Base-by-base conservation (phyloP, 2,888 invertebrate species). In the Beris morrisii region DNA sequence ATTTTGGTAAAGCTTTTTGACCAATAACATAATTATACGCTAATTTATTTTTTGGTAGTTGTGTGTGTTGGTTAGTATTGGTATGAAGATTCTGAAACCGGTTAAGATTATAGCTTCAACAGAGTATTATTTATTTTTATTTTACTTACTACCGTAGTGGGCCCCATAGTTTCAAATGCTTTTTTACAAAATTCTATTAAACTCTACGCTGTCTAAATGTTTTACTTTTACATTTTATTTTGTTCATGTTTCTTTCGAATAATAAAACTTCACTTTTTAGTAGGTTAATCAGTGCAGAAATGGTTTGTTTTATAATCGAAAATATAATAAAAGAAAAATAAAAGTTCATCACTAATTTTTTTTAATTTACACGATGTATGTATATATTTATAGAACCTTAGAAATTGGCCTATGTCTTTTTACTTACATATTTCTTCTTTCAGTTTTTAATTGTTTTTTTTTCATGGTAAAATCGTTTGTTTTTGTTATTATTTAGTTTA, bases 391-490 rank as follows among this genome's bases (percentile, higher is more conserved):
- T 68, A 66, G 61, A 64, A 67, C 64, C 69, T 64, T 68, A 69
- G 68, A 69, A 61, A 61, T 61, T 61, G 61, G 61, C 61, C 61
- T 69, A 71, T 69, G 69, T 70, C 66, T 64, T 43, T 64, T 68
- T 65, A 65, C 32, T 63, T 66, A 63, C 54, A 53, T 55, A 63
- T 45, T 63, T 66, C 64, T 65, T 59, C 46, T 67, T 64, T 69
- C 43, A 11, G n/a, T 13, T 65, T 48, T 57, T 46, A 31, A 32
- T 65, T 55, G 22, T 55, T n/a, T 65, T n/a, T 48, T 57, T 61
- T 70, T 65, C 67, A 68, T 66, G 69, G 66, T 70, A 70, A 70
- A 71, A 69, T 69, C 69, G 67, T 69, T 63, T 59, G 32, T n/a
- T 59, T 54, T 13, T 65, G 15, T 31, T 31, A n/a, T 30, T 54